Percentiles rank a stretch among this genome's conserved stretches.
Evolutionary conservation across 2,113 vertebrate species (phyloP).

Genomic region (Irena cyanogastra): DNA sequence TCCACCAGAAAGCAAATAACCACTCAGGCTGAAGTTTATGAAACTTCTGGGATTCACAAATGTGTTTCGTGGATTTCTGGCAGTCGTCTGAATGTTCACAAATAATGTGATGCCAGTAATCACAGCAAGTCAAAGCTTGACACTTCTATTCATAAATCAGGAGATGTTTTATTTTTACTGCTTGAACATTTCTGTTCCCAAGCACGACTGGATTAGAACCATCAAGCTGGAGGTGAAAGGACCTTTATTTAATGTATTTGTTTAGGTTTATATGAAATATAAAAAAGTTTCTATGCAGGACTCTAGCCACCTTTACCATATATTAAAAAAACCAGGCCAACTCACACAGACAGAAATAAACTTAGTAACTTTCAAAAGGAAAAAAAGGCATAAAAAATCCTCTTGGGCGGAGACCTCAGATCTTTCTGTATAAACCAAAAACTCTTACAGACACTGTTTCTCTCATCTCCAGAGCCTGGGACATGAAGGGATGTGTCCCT

Average conservation of each 20-base stretch:
- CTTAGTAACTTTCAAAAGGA: neutral
- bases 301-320: conserved; percentile 6
- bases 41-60: conserved; percentile 58
- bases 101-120: conserved; percentile 55
- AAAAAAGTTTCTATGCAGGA: conserved; percentile 15
- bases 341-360: conserved; percentile 37
- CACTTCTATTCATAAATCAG: conserved; percentile 57
- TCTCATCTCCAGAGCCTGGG: neutral
- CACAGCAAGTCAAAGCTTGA: conserved; percentile 53
- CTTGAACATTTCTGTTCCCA: conserved; percentile 38
- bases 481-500: neutral
- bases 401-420: neutral
- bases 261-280: conserved; percentile 37
- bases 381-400: neutral
- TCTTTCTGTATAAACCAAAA: neutral
- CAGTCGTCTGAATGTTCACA: conserved; percentile 49
- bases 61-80: conserved; percentile 47
- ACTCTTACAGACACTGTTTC: neutral
- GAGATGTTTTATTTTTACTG: conserved; percentile 50
- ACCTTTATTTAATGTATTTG: conserved; percentile 43
- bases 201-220: conserved; percentile 49
- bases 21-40: conserved; percentile 42
- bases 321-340: conserved; percentile 20
- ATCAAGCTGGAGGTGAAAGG: conserved; percentile 48
- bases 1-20: conserved; percentile 43